Evolutionary conservation across 2,797 vertebrate species (phyloP).

Genomic region (Enteromius thamalakanensis): DNA sequence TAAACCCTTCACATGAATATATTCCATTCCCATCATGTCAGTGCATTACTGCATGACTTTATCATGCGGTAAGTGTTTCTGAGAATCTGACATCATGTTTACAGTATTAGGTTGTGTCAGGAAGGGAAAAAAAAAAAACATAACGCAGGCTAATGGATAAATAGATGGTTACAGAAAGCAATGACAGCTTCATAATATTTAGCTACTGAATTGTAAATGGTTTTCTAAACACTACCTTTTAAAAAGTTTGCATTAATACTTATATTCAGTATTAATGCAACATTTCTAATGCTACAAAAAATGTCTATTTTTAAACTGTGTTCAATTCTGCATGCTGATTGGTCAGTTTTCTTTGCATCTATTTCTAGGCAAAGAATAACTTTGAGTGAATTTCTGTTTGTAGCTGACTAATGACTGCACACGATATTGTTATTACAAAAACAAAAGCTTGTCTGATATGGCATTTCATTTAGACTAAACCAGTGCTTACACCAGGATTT

Average conservation of each 20-base stretch:
- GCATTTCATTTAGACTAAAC: neutral
- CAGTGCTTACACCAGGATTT: neutral
- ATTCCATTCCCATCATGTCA: neutral
- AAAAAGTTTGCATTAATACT: neutral
- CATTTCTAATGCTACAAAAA: neutral
- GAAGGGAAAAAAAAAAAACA: neutral
- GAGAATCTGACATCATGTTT: constrained; percentile 16
- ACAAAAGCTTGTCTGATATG: neutral
- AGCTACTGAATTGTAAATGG: neutral
- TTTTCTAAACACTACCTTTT: neutral
- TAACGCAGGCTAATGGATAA: neutral
- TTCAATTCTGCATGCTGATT: too few species aligned
- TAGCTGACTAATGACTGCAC: neutral
- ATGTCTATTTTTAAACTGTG: too few species aligned
- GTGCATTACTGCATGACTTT: constrained; percentile 19
- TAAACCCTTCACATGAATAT: constrained; percentile 14
- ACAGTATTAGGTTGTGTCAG: neutral
- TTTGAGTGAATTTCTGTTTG: neutral
- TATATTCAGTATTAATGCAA: neutral
- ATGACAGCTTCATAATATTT: neutral
- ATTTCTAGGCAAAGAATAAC: neutral
- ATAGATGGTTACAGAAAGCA: neutral
- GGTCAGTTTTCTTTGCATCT: too few species aligned
- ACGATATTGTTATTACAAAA: neutral
- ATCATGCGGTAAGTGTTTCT: neutral